Evolutionary conservation across 30 jellyfish, hydroid and myxozoan genomes (phyloP), one percentile per base, ranked within the genome.

Genomic region (Rhopilema esculentum): DNA sequence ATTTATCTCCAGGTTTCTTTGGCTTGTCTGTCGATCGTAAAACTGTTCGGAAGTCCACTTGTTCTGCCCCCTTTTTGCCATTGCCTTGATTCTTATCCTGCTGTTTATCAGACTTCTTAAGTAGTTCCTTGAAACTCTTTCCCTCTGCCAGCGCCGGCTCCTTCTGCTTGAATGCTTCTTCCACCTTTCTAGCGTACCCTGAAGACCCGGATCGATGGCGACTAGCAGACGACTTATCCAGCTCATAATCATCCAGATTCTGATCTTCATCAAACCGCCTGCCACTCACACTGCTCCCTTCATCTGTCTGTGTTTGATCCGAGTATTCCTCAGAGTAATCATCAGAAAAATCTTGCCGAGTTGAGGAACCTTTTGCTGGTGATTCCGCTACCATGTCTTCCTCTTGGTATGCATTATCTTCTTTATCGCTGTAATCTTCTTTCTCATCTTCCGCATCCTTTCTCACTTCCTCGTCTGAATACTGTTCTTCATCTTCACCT

Each of bases 71-170:
- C 65, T 64, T 84, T n/a, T 91, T 83, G 23, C 78, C 75, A 0
- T 77, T 71, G 12, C 57, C 82, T 48, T 62, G 77, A 30, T 50
- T 49, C 75, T 29, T 49, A 23, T 86, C 23, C 20, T 71, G 74
- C 28, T 61, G 61, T 25, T 79, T 73, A n/a, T 84, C 92, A 67
- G 92, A 75, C 84, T 82, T 95, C 65, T 86, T 85, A 1, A 95
- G 89, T 80, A 91, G 81, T n/a, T 86, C 95, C 67, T 95, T 95
- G 81, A 95, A 95, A 40, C 83, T 96, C 74, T 80, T 70, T 8
- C 97, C 99, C 18, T 86, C 96, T 17, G 91, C 88, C 4, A 95
- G 73, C 19, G 97, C 97, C 18, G 99, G 99, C 79, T 95, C 99
- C 76, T 92, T 96, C 26, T 66, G 84, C 69, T 79, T 86, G 72